Evolutionary conservation across 2,888 invertebrate species (phyloP).

Genomic region (Siphonodentalium dalli): DNA sequence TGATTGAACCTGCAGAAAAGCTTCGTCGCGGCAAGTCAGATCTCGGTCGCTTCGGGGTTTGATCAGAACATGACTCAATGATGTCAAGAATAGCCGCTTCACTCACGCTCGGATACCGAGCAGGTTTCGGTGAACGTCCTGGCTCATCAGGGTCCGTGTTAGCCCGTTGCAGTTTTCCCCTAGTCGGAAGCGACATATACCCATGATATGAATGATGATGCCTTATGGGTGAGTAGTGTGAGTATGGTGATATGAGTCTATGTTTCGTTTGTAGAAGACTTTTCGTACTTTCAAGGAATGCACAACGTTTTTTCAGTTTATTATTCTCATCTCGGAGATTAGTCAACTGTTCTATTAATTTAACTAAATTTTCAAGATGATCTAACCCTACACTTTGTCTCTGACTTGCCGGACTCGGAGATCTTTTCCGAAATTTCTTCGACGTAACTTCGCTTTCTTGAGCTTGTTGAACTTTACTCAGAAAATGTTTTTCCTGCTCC

Average conservation of each 20-base stretch:
- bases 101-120: too few species aligned
- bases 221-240: conserved; percentile 26
- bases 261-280: conserved; percentile 65
- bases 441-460: conserved; percentile 15
- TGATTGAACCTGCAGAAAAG: conserved; percentile 55
- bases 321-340: conserved; percentile 77
- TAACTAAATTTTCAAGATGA: conserved; percentile 80
- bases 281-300: conserved; percentile 77
- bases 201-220: conserved; percentile 34
- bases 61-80: conserved; percentile 46
- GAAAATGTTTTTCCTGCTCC: conserved; percentile 39
- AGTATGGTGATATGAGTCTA: too few species aligned
- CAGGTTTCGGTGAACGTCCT: too few species aligned
- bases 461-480: conserved; percentile 21
- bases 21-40: conserved; percentile 44
- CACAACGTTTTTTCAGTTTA: conserved; percentile 73
- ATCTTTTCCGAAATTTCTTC: conserved; percentile 39
- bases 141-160: conserved; percentile 11
- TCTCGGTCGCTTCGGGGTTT: conserved; percentile 36
- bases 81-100: conserved; percentile 30
- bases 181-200: conserved; percentile 30
- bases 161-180: conserved; percentile 11
- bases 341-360: conserved; percentile 79
- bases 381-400: conserved; percentile 70
- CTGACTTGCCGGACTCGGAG: conserved; percentile 43